Percentiles rank a stretch among this genome's conserved stretches.
Conservation (phyloP, 2,888 invertebrate species). For the Siphlonurus alternatus region DNA sequence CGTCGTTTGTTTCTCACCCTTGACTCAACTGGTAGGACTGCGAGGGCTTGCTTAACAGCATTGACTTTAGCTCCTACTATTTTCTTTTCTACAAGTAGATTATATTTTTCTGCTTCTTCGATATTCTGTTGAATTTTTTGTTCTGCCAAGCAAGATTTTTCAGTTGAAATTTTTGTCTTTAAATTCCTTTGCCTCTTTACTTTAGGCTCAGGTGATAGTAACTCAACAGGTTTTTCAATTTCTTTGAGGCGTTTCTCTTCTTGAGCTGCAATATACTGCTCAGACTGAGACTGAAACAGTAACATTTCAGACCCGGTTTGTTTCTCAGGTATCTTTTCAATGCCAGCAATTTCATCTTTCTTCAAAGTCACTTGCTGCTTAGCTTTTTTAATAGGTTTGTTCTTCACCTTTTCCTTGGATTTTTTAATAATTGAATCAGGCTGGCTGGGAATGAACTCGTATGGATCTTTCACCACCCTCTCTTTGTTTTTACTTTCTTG, state of each 20-base stretch:
- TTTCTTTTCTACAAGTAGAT: neutral
- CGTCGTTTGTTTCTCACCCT: neutral
- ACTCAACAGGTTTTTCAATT: neutral
- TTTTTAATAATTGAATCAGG: neutral
- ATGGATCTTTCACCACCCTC: neutral
- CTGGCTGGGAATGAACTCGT: neutral
- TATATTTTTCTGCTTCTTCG: neutral
- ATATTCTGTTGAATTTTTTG: neutral
- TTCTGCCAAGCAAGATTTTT: no score
- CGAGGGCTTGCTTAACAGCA: no score
- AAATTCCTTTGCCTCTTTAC: neutral
- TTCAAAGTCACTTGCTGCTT: neutral
- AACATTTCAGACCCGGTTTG: neutral
- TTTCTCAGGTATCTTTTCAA: neutral
- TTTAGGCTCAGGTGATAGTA: no score
- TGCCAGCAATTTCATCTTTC: neutral
- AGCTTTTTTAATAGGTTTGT: neutral
- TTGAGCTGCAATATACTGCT: neutral
- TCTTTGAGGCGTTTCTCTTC: neutral
- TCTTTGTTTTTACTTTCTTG: neutral
- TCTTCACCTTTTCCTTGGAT: neutral
- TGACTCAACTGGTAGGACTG: neutral
- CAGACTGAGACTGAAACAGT: slow-evolving; percentile 1
- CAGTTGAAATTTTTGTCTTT: no score
- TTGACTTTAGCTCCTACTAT: neutral